These are phyloP conservation scores for Sphyrna mokarran DNA, from an alignment of 2,113 vertebrate species.

Conservation along the genomic window DNA sequence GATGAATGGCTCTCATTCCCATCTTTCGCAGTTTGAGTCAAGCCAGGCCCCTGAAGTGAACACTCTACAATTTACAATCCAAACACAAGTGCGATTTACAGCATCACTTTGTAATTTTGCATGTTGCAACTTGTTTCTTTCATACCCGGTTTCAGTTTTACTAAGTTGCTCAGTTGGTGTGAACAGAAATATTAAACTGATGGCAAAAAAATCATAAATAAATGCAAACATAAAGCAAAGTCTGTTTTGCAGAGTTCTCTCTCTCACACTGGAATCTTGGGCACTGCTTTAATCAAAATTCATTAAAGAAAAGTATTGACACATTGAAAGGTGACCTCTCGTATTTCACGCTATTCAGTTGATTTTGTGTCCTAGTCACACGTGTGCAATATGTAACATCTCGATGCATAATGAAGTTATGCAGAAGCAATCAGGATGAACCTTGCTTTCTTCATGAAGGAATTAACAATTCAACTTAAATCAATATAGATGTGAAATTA, in stretches of 20 bases:
- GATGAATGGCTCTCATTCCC: background rate
- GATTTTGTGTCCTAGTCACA: background rate
- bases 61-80: background rate
- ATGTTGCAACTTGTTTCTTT: background rate
- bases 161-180: background rate
- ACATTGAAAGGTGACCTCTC: background rate
- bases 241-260: background rate
- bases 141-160: background rate
- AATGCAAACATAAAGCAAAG: background rate
- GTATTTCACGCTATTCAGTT: background rate
- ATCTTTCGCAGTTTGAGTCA: background rate
- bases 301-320: background rate
- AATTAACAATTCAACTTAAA: background rate
- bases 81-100: background rate
- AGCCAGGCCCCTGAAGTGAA: background rate
- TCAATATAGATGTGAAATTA: background rate
- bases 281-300: background rate
- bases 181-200: background rate
- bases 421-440: background rate
- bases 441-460: background rate
- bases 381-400: background rate
- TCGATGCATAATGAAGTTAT: background rate
- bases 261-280: background rate
- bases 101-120: background rate
- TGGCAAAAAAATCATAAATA: background rate